A percentile compares a stretch with the other conserved stretches of the same genome.
These are phyloP conservation scores for Drosophila burlai DNA, from an alignment of 1,140 invertebrate genomes.

Conservation along the genomic window DNA sequence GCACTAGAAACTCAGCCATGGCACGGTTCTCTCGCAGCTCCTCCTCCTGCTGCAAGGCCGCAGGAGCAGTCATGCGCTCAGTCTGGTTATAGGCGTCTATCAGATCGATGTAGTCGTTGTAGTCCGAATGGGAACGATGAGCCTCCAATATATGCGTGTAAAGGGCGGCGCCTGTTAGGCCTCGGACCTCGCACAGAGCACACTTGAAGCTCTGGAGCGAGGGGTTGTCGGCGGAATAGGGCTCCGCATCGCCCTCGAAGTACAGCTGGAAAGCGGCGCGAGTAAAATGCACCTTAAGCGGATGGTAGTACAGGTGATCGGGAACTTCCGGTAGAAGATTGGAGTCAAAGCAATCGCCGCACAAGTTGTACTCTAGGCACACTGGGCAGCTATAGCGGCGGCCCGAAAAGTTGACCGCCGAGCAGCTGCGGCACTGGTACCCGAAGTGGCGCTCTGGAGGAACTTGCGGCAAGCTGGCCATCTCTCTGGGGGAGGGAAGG, in stretches of 20 bases:
- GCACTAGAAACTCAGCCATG: too few relatives aligned
- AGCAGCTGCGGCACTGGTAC: constrained; percentile 33
- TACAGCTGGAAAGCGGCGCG: constrained; percentile 37
- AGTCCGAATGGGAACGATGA: constrained; percentile 40
- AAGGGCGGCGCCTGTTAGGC: constrained; percentile 13
- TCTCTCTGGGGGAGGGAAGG: neutral
- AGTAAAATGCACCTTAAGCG: constrained; percentile 37
- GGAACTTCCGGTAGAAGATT: neutral
- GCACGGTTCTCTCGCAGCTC: neutral
- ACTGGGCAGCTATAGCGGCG: constrained; percentile 54
- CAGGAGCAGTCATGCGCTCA: neutral
- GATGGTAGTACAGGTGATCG: constrained; percentile 52
- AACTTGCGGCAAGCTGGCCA: neutral
- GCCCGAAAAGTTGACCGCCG: constrained; percentile 10
- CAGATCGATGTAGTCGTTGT: constrained; percentile 26
- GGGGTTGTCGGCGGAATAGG: neutral
- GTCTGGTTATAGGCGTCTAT: constrained; percentile 1
- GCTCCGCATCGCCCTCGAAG: constrained; percentile 30
- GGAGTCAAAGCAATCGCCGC: constrained; percentile 42
- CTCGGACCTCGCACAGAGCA: constrained; percentile 26
- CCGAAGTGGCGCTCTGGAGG: constrained; percentile 48
- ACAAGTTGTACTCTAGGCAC: constrained; percentile 49
- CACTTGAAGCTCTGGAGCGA: constrained; percentile 58
- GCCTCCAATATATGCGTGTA: constrained; percentile 12
- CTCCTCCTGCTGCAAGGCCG: too few relatives aligned